These are phyloP conservation scores for Drosophila paucipuncta DNA, from an alignment of 2,888 invertebrate species.

Conservation along the genomic window DNA sequence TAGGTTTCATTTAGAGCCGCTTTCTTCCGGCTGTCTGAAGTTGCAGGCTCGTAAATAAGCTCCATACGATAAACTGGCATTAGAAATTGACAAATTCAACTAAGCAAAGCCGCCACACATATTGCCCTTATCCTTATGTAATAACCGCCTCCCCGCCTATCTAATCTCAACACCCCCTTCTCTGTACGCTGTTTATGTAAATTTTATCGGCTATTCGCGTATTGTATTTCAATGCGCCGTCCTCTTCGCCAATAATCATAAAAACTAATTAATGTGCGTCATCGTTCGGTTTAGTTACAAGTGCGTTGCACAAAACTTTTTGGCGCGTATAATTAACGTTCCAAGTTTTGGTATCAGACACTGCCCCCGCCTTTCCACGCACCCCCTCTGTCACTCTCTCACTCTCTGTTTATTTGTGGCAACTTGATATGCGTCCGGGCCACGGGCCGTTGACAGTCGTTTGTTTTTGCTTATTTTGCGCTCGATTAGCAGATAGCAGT, in stretches of 20 bases:
- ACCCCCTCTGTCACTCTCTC: neutral
- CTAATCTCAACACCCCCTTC: neutral
- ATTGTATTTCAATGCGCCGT: constrained; percentile 72
- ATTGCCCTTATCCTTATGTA: constrained; percentile 19
- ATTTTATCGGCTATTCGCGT: constrained; percentile 56
- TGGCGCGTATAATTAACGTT: constrained; percentile 75
- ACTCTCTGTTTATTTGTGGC: constrained; percentile 29
- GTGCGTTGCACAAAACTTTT: constrained; percentile 73
- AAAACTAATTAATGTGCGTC: constrained; percentile 80
- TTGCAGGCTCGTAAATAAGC: constrained; percentile 72
- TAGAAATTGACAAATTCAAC: constrained; percentile 81
- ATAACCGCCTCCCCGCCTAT: neutral
- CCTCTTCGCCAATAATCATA: constrained; percentile 74
- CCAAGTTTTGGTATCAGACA: constrained; percentile 55
- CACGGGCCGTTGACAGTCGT: constrained; percentile 34
- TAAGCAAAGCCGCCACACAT: constrained; percentile 45
- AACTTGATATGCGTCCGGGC: constrained; percentile 55
- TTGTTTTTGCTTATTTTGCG: constrained; percentile 80
- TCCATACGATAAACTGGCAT: constrained; percentile 74
- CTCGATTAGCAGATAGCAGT: constrained; percentile 79
- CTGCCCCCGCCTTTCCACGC: neutral
- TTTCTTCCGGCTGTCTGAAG: constrained; percentile 60
- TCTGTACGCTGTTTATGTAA: constrained; percentile 49
- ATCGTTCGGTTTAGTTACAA: constrained; percentile 71
- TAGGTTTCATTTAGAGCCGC: constrained; percentile 39